Evolutionary conservation across 1,140 invertebrate genomes (phyloP), one percentile per base, ranked within the genome.

Genomic region (Arion vulgaris): DNA sequence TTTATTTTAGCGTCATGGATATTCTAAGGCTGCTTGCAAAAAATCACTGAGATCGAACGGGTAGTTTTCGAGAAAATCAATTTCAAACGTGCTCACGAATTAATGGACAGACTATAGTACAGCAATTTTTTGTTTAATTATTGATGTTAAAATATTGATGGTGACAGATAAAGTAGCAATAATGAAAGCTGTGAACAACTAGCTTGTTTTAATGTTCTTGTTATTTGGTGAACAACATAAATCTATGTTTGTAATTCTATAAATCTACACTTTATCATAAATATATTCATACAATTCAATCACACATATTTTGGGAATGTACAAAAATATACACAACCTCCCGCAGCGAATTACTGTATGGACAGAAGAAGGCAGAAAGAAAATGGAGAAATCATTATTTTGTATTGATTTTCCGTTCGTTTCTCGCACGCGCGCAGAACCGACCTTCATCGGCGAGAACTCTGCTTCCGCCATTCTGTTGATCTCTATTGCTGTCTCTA

Each of bases 401-500:
- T 32, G n/a, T 66, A 66, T 66, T 66, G 62, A 66, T 66, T 66
- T 66, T 66, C 11, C 32, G 7, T 66, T 66, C 62, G 1, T 28
- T 66, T 66, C 62, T 66, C n/a, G 62, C 62, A 66, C 62, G 62
- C 62, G 62, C 62, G 62, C 62, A 32, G 62, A 23, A 28, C 62
- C 15, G 62, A 28, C 19, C 17, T 7, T 32, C 28, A 66, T 28
- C 62, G 7, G 62, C 11, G 62, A 32, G 62, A 66, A 23, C 62
- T 7, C 13, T 32, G 28, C n/a, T 7, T 66, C 62, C n/a, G 62
- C 62, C 62, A 34, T 66, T 9, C n/a, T 66, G 62, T 66, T 66
- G 62, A 66, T 66, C 28, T 66, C 4, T 4, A 19, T 57, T 9
- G 17, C 2, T 23, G 26, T 57, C 15, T 32, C 1, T 32, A 32